phyloP scores from a whole-genome alignment of 2,113 vertebrate species.

The Eretmochelys imbricata region DNA sequence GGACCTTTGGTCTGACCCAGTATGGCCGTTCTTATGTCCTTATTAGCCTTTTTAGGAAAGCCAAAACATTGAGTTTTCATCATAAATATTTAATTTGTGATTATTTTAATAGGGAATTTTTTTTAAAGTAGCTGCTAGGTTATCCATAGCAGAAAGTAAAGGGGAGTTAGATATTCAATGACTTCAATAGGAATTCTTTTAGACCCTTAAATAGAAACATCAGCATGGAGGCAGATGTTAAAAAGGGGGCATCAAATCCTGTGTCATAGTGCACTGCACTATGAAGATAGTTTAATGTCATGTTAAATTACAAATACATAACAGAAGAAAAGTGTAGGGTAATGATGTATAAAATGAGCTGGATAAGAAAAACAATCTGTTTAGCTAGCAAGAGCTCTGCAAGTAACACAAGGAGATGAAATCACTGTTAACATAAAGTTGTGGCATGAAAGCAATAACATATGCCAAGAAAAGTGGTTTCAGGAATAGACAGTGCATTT shows the following conservation, averaged over 20 bases:
- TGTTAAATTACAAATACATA: not conserved
- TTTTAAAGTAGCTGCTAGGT: not conserved
- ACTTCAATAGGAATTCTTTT: not conserved
- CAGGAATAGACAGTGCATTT: not conserved
- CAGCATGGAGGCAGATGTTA: not conserved
- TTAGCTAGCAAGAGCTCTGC: not conserved
- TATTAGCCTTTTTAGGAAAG: not conserved
- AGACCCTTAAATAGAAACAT: not conserved
- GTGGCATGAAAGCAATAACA: not conserved
- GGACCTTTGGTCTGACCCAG: too few relatives aligned
- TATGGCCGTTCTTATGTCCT: too few relatives aligned
- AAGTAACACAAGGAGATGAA: not conserved
- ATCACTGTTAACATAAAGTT: not conserved
- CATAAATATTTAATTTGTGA: not conserved
- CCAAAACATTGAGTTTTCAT: not conserved
- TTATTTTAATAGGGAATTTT: not conserved
- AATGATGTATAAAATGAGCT: not conserved
- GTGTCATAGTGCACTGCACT: not conserved
- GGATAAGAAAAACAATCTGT: not conserved
- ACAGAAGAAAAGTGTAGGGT: not conserved
- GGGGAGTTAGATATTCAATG: not conserved
- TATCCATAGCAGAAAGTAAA: not conserved
- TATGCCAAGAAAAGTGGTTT: not conserved
- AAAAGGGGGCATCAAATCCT: not conserved
- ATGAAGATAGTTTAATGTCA: not conserved